A percentile compares a stretch with the other conserved stretches of the same genome.
Conservation (phyloP, 1,140 invertebrate species). For the Drosophila guanche region DNA sequence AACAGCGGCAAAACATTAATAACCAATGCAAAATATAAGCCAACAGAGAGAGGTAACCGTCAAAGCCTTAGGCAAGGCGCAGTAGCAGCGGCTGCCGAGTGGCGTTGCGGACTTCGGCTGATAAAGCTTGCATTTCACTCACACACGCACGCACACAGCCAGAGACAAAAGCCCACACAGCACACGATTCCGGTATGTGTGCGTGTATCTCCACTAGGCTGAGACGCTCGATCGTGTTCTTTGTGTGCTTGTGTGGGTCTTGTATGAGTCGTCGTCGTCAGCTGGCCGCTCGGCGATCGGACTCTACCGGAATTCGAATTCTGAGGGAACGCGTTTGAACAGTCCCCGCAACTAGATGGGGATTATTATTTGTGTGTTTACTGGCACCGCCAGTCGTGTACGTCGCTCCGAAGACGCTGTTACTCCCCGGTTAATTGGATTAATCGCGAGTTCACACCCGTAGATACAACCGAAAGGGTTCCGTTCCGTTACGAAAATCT, state of each 20-base stretch:
- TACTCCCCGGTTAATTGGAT: slow-evolving; percentile 47
- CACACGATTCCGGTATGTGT: neutral
- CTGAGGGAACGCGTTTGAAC: slow-evolving; percentile 51
- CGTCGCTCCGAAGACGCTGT: slow-evolving; percentile 75
- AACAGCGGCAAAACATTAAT: slow-evolving; percentile 64
- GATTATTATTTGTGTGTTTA: slow-evolving; percentile 66
- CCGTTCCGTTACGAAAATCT: neutral
- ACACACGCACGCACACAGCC: slow-evolving; percentile 17
- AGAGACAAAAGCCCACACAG: slow-evolving; percentile 9
- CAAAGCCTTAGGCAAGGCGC: slow-evolving; percentile 9
- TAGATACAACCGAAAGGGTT: slow-evolving; percentile 11
- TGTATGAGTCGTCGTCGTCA: slow-evolving; percentile 33
- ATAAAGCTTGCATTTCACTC: slow-evolving; percentile 65
- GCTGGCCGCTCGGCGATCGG: slow-evolving; percentile 14
- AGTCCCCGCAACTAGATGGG: slow-evolving; percentile 51
- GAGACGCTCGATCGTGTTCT: slow-evolving; percentile 68
- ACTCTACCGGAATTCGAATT: slow-evolving; percentile 52
- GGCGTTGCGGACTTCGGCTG: slow-evolving; percentile 1
- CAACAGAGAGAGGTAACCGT: slow-evolving; percentile 30
- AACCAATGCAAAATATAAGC: slow-evolving; percentile 62
- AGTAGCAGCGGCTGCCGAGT: slow-evolving; percentile 13
- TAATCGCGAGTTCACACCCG: slow-evolving; percentile 33
- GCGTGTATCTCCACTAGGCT: slow-evolving; percentile 32
- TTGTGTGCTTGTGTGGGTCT: slow-evolving; percentile 32
- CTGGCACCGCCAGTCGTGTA: slow-evolving; percentile 68